phyloP scores from a whole-genome alignment of 1,140 invertebrate species.

The Caenorhabditis tropicalis region DNA sequence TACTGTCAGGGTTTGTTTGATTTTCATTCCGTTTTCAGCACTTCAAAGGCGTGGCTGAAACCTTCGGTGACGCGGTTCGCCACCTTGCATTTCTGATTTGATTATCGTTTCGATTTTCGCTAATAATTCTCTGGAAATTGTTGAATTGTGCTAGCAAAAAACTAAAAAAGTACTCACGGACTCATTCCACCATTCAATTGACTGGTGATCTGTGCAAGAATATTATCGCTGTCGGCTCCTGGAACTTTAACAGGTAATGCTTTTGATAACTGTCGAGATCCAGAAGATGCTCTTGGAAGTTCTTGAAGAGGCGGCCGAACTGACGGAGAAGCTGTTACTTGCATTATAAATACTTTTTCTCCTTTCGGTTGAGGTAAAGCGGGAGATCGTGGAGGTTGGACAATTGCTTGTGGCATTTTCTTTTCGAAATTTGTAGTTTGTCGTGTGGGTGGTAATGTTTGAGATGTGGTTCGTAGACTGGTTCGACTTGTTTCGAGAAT shows the following conservation, averaged over 20 bases:
- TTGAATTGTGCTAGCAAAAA: neutral
- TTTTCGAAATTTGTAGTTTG: constrained; percentile 34
- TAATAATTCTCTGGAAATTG: constrained; percentile 45
- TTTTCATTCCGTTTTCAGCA: neutral
- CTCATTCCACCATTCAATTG: constrained; percentile 45
- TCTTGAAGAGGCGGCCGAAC: constrained; percentile 21
- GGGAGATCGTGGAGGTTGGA: constrained; percentile 14
- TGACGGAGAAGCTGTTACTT: constrained; percentile 45
- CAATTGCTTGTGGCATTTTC: constrained; percentile 32
- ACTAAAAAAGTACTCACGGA: constrained; percentile 2
- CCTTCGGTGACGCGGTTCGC: constrained; percentile 12
- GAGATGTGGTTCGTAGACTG: constrained; percentile 31
- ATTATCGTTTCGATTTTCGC: constrained; percentile 51
- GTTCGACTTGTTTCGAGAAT: neutral
- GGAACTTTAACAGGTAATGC: constrained; percentile 9
- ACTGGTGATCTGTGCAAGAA: constrained; percentile 31
- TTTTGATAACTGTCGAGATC: neutral
- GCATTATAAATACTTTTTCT: constrained; percentile 43
- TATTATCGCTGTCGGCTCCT: constrained; percentile 1
- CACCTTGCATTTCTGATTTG: constrained; percentile 36
- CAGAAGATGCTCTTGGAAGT: constrained; percentile 38
- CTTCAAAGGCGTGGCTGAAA: constrained; percentile 39
- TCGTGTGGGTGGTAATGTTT: constrained; percentile 35
- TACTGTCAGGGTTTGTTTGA: constrained; percentile 26
- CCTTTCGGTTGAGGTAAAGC: constrained; percentile 3